These are phyloP conservation scores for Unio delphinus DNA, from an alignment of 2,888 invertebrate genomes.

Conservation along the genomic window DNA sequence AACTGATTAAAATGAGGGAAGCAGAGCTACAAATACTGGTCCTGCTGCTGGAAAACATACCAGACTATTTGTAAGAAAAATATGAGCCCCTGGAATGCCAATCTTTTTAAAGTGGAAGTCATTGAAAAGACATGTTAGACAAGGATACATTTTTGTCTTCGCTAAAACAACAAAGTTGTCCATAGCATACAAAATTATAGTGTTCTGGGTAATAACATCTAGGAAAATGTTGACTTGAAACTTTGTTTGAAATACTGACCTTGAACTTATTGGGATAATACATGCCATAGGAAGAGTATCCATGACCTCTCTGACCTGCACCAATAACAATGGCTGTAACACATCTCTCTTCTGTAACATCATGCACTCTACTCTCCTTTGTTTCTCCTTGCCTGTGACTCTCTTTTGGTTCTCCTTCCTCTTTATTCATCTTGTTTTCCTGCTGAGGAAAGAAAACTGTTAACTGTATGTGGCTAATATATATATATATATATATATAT, in stretches of 20 bases:
- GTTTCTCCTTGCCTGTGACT: background rate
- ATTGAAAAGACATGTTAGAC: no score
- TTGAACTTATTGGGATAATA: constrained; percentile 59
- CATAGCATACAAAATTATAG: no score
- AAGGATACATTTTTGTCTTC: background rate
- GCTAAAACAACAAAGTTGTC: background rate
- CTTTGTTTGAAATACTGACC: constrained; percentile 33
- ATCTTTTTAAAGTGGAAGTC: no score
- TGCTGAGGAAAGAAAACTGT: background rate
- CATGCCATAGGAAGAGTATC: constrained; percentile 62
- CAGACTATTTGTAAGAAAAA: no score
- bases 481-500: no score
- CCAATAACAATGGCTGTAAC: constrained; percentile 67
- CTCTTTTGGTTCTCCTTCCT: background rate
- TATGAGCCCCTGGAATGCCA: no score
- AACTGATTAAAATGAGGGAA: no score
- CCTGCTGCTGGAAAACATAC: no score
- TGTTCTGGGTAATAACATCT: no score
- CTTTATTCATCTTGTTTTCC: no score
- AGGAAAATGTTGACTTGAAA: no score
- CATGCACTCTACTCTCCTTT: background rate
- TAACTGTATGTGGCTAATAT: background rate
- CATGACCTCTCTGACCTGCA: constrained; percentile 66
- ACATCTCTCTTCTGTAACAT: constrained; percentile 8
- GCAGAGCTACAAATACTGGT: no score